Base-by-base conservation (phyloP, 2,888 invertebrate species). In the Drosophila nr. perissopoda region DNA sequence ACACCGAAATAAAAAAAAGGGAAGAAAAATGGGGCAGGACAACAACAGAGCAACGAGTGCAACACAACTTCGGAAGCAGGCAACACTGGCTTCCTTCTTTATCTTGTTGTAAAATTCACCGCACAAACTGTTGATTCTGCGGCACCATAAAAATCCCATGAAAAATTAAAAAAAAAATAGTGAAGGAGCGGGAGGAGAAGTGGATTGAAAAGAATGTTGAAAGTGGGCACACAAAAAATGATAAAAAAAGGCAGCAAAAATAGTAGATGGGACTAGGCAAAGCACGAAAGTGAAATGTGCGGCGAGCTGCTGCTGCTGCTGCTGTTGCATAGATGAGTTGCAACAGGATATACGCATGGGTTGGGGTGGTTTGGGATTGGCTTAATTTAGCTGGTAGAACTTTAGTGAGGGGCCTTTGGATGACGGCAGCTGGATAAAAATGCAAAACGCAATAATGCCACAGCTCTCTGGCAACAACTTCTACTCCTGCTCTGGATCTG, bases 41-140 rank as follows among this genome's bases (percentile, higher is more conserved):
- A 70, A 63, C 57, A 66, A 61, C 58, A 38, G 36, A 38, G 27
- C 65, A 48, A 61, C 49, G 67, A 78, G 68, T 78, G 65, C 56
- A 56, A 56, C 56, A 56, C 52, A 71, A 51, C 62, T 69, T 63
- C 69, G 49, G 64, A 73, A 51, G 51, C 69, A 33, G 69, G 45
- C 57, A 67, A 73, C 73, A 68, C 51, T 57, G 53, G 51, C 48
- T 57, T 78, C 69, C 76, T 86, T 83, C 83, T 86, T 88, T 87
- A 85, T 87, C 87, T 87, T 86, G 90, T 90, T 91, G 92, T 91
- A 83, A 89, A 89, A 91, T 91, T 90, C 91, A 87, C 89, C 89
- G 90, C 91, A 91, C 92, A 91, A 91, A 90, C 92, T 92, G 91
- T 89, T 90, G 91, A 91, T 91, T 90, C 90, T 87, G 88, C 77